Evolutionary conservation across 2,113 vertebrate genomes (phyloP), one percentile per base, ranked within the genome.

Genomic region (Sceloporus tristichus): DNA sequence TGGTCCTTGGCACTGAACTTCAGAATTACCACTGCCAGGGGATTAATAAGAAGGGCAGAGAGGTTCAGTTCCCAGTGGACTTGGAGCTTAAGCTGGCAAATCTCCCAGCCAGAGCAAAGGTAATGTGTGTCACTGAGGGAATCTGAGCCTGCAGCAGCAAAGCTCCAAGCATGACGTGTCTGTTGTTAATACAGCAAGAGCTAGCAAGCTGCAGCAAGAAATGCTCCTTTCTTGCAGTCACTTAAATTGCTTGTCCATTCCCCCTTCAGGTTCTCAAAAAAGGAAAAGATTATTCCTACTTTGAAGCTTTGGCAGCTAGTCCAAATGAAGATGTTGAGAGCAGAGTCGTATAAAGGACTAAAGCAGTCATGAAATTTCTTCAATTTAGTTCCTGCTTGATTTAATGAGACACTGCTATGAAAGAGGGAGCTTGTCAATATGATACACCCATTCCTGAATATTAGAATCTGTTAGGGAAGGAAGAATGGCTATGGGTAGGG

Each of bases 11-110:
- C 93, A 75, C 80, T 82, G 84, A 75, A 77, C 90, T 85, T 21
- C 66, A 59, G 66, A 92, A 42, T 81, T 90, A 91, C 92, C 91
- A 93, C 90, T 93, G 88, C 68, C 29, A 19, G 92, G 79, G 88
- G 92, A 95, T 94, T 94, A 92, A 93, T 90, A 79, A 82, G 85
- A 91, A 85, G 91, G 94, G 66, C 85, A 93, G 89, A 71, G 78
- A 90, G 88, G 48, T 53, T 9, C 70, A 79, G 53, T 84, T 93
- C 87, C 93, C 83, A 91, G 77, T 75, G 85, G 84, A 84, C 87
- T 85, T 82, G 75, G 90, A 91, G 86, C 42, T 54, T 68, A 7
- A 81, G 53, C 53, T 84, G 75, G 85, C 89, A 54, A 9, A 27
- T 34, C 38, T 62, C 66, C 66, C 38, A 62, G 70, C 62, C 73